Evolutionary conservation across 1,140 invertebrate species (phyloP).

Genomic region (Geopemphigus sp.): DNA sequence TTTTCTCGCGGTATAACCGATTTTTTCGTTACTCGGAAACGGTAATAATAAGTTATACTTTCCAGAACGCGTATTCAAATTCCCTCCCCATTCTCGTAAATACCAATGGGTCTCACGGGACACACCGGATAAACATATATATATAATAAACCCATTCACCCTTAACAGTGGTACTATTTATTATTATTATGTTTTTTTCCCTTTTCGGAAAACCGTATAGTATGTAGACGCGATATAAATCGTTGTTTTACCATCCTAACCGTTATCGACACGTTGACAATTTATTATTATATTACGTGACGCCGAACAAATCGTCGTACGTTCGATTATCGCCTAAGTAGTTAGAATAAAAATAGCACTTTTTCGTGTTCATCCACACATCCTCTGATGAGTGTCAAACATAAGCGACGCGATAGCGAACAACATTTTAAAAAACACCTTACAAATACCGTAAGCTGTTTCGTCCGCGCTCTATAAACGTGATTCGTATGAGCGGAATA

Average conservation of each 20-base stretch:
- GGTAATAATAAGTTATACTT: conserved; percentile 39
- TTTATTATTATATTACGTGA: background rate
- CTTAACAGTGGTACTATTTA: conserved; percentile 2
- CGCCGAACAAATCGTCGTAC: background rate
- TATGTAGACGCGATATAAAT: conserved; percentile 3
- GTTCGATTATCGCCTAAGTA: conserved; percentile 36
- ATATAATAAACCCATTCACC: conserved; percentile 16
- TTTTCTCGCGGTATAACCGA: background rate
- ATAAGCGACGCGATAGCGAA: too few relatives aligned
- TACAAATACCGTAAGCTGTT: too few relatives aligned
- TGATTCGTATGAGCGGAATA: too few relatives aligned
- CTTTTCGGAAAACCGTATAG: background rate
- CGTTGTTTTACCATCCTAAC: conserved; percentile 13
- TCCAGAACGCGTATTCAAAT: conserved; percentile 29
- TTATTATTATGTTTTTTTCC: too few relatives aligned
- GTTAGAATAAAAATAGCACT: too few relatives aligned
- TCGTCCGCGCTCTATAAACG: too few relatives aligned
- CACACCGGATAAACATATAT: conserved; percentile 10
- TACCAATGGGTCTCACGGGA: conserved; percentile 28
- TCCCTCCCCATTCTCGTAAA: conserved; percentile 20
- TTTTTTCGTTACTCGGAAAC: background rate
- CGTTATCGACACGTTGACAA: background rate
- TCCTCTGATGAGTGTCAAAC: too few relatives aligned
- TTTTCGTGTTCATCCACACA: too few relatives aligned
- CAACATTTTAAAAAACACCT: too few relatives aligned